Conservation (phyloP, 2,113 vertebrate species). For the Canis aureus region DNA sequence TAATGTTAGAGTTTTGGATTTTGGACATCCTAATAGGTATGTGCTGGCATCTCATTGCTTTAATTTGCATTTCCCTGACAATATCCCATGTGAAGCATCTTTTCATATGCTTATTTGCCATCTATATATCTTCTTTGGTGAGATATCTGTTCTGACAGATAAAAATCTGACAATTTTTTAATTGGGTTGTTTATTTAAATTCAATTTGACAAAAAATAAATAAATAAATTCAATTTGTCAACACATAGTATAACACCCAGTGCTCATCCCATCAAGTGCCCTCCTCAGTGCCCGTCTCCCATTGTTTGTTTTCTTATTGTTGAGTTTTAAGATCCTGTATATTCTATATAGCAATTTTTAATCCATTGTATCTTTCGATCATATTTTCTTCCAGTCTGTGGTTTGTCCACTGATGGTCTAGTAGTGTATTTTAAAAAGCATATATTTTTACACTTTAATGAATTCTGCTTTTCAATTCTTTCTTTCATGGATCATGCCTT, state of each 20-base stretch:
- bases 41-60: neutral
- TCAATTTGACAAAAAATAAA: too few relatives aligned
- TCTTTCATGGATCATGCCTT: neutral
- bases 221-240: too few relatives aligned
- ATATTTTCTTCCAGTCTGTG: neutral
- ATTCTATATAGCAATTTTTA: neutral
- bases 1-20: neutral
- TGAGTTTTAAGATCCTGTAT: neutral
- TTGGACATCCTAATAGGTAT: neutral
- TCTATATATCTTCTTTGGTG: neutral
- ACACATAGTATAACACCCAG: too few relatives aligned
- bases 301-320: neutral
- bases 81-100: neutral
- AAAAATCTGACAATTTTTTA: neutral
- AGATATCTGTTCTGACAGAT: neutral
- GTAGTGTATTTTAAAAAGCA: neutral
- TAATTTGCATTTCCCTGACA: neutral
- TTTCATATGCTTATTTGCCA: neutral
- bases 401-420: neutral
- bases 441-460: neutral
- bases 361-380: neutral
- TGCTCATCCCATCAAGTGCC: too few relatives aligned
- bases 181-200: neutral
- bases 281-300: too few relatives aligned
- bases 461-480: neutral